A percentile compares a stretch with the other conserved stretches of the same genome.
These are phyloP conservation scores for Rhodophaea formosa DNA, from an alignment of 2,888 invertebrate genomes.

Conservation along the genomic window DNA sequence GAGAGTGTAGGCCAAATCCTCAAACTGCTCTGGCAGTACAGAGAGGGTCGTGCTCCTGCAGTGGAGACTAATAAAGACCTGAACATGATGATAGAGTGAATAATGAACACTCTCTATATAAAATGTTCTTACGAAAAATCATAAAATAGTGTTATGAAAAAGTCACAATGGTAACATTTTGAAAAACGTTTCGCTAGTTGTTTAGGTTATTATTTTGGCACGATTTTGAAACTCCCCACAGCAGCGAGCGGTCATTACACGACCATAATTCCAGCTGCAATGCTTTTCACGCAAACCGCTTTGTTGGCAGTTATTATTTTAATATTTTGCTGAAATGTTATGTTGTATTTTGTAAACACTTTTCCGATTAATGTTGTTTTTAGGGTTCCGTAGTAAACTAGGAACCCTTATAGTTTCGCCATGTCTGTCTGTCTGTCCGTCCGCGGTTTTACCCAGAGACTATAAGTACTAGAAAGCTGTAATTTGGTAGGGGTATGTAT, in stretches of 20 bases:
- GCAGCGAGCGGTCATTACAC: neutral
- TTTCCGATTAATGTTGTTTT: neutral
- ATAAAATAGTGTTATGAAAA: neutral
- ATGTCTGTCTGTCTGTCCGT: too few relatives aligned
- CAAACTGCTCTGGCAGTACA: too few relatives aligned
- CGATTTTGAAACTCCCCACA: neutral
- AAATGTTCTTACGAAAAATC: neutral
- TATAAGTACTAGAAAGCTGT: too few relatives aligned
- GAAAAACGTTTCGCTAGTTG: neutral
- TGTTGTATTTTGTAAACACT: neutral
- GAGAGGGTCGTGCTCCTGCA: too few relatives aligned
- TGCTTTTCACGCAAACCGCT: conserved; percentile 1
- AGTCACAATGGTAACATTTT: neutral
- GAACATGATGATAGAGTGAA: too few relatives aligned
- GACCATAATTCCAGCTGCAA: conserved; percentile 3
- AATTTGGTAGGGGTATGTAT: too few relatives aligned
- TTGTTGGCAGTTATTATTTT: conserved; percentile 13
- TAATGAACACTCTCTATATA: too few relatives aligned
- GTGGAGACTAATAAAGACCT: too few relatives aligned
- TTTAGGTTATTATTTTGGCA: neutral
- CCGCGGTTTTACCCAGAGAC: too few relatives aligned
- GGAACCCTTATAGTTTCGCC: too few relatives aligned
- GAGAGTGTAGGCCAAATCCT: too few relatives aligned
- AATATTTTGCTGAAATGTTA: conserved; percentile 4
- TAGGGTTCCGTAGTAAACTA: too few relatives aligned